These are phyloP conservation scores for Geotrypetes seraphini DNA, from an alignment of 2,797 vertebrate genomes.

Conservation along the genomic window DNA sequence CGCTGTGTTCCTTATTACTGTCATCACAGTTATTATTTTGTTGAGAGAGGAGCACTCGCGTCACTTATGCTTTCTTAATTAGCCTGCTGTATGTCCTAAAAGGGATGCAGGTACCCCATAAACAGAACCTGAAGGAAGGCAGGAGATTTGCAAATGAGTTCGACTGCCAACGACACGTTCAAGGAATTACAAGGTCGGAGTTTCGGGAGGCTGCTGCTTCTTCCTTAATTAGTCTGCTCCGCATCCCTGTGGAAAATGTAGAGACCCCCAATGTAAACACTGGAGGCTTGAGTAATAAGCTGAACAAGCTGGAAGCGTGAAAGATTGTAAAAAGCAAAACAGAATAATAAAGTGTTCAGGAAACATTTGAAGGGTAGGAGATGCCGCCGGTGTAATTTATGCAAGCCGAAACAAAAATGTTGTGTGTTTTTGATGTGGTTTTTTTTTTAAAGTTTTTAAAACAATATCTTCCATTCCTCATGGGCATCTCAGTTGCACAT, in stretches of 20 bases:
- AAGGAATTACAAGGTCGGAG: too few species aligned
- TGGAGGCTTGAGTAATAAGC: rapidly evolving
- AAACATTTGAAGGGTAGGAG: rapidly evolving
- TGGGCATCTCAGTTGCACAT: conserved; percentile 12
- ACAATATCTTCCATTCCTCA: conserved; percentile 7
- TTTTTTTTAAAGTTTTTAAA: conserved; percentile 6
- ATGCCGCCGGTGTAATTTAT: background rate
- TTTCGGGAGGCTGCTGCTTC: rapidly evolving
- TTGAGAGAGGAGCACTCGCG: background rate
- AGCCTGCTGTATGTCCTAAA: conserved; percentile 1
- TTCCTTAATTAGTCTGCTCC: background rate
- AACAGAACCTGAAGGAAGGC: background rate
- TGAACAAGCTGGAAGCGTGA: background rate
- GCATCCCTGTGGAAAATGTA: rapidly evolving
- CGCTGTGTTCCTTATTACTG: conserved; percentile 12
- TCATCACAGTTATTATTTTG: background rate
- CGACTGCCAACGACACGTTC: background rate
- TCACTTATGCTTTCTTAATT: background rate
- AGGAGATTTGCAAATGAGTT: background rate
- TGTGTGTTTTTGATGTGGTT: background rate
- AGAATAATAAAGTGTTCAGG: background rate
- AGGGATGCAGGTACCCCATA: background rate
- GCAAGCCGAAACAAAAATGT: background rate
- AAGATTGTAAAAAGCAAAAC: background rate
- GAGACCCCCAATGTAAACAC: rapidly evolving